Percentiles rank a stretch among this genome's conserved stretches.
Evolutionary conservation across 2,888 invertebrate species (phyloP).

Genomic region (Arenicola marina): DNA sequence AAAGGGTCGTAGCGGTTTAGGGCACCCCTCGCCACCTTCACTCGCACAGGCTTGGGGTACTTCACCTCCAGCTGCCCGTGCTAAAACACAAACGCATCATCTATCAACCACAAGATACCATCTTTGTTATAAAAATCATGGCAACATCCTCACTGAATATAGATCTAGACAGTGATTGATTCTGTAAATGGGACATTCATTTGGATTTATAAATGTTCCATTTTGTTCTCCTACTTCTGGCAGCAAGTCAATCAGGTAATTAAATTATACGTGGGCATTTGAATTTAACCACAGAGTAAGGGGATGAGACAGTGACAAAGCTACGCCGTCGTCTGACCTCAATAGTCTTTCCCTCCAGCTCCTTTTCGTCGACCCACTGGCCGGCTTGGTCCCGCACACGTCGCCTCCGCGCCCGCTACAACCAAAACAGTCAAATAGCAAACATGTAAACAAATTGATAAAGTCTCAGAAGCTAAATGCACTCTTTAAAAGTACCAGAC

Average conservation of each 20-base stretch:
- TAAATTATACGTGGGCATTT: too few relatives aligned
- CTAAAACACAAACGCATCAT: too few relatives aligned
- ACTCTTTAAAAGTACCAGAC: too few relatives aligned
- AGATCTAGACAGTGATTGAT: neutral
- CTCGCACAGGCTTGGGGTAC: too few relatives aligned
- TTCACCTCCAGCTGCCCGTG: too few relatives aligned
- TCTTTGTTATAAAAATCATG: neutral
- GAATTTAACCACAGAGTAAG: conserved; percentile 25
- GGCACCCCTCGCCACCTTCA: neutral
- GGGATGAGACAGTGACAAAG: neutral
- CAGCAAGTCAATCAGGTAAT: too few relatives aligned
- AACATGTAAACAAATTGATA: too few relatives aligned
- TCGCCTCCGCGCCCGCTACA: conserved; percentile 46
- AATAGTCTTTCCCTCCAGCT: conserved; percentile 52
- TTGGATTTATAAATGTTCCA: neutral
- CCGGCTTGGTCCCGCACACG: conserved; percentile 49
- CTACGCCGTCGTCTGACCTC: conserved; percentile 37
- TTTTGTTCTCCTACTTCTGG: too few relatives aligned
- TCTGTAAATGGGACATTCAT: neutral
- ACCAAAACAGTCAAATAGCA: neutral
- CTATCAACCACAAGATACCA: too few relatives aligned
- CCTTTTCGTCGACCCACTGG: conserved; percentile 51
- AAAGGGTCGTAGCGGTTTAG: conserved; percentile 58
- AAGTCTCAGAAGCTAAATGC: too few relatives aligned
- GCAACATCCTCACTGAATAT: neutral